These are phyloP conservation scores for Dreissena rostriformis DNA, from an alignment of 1,140 invertebrate species.

Conservation along the genomic window DNA sequence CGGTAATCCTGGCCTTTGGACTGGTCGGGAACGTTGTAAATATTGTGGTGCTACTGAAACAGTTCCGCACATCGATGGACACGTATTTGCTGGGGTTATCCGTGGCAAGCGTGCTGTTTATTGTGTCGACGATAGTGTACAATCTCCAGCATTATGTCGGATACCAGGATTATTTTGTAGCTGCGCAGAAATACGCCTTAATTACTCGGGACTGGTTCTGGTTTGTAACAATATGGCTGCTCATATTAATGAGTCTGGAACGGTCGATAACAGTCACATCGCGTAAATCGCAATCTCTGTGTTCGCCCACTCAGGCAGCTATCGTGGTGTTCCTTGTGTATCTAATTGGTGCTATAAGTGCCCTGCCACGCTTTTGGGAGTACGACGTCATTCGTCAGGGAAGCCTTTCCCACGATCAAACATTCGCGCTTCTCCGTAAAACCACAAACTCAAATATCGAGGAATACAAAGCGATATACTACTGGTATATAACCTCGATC, in stretches of 20 bases:
- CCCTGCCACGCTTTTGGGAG: constrained; percentile 78
- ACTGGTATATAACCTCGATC: constrained; percentile 77
- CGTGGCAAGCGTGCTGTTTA: constrained; percentile 67
- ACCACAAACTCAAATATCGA: constrained; percentile 66
- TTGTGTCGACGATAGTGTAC: constrained; percentile 64
- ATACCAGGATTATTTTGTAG: constrained; percentile 62
- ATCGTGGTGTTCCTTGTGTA: constrained; percentile 73
- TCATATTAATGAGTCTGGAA: constrained; percentile 76
- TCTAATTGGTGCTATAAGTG: constrained; percentile 74
- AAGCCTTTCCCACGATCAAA: constrained; percentile 30
- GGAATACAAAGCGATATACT: constrained; percentile 76
- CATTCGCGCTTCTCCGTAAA: constrained; percentile 60
- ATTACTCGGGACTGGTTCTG: constrained; percentile 76
- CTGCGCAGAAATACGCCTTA: constrained; percentile 69
- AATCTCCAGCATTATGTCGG: constrained; percentile 72
- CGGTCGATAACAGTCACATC: constrained; percentile 70
- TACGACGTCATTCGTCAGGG: constrained; percentile 60
- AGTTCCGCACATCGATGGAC: constrained; percentile 71
- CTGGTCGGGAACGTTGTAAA: constrained; percentile 72
- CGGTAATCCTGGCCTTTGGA: constrained; percentile 70
- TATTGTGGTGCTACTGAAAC: constrained; percentile 68
- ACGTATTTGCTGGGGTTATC: constrained; percentile 75
- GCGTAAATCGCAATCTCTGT: constrained; percentile 67
- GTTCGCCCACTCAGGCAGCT: constrained; percentile 70
- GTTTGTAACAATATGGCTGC: constrained; percentile 76